Conservation (phyloP, 2,888 invertebrate species). For the Caenorhabditis macrosperma region DNA sequence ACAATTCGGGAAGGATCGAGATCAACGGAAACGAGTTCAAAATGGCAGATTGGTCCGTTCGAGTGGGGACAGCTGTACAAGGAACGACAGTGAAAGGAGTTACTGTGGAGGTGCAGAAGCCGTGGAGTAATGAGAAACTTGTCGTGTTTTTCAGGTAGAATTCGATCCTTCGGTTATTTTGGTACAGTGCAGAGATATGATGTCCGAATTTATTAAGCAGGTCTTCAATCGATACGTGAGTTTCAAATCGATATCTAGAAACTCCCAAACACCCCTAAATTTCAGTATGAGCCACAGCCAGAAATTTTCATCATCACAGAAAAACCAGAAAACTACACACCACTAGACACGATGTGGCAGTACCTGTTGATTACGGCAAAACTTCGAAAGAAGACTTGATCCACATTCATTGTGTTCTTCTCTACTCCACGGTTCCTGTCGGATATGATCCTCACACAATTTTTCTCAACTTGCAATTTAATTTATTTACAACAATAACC, state of each 20-base stretch:
- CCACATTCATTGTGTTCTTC: not conserved
- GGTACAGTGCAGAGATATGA: conserved; percentile 60
- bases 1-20: conserved; percentile 62
- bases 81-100: conserved; percentile 71
- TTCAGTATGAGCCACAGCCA: conserved; percentile 36
- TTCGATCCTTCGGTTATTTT: conserved; percentile 68
- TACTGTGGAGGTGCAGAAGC: conserved; percentile 68
- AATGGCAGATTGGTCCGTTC: conserved; percentile 70
- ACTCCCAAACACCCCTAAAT: not conserved
- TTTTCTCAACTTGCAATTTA: not conserved
- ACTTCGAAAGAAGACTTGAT: conserved; percentile 63
- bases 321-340: conserved; percentile 68
- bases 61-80: conserved; percentile 72
- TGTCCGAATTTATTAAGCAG: conserved; percentile 66
- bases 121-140: no score
- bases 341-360: conserved; percentile 75
- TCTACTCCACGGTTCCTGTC: conserved; percentile 1
- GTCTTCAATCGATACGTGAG: conserved; percentile 67
- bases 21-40: conserved; percentile 70
- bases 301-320: conserved; percentile 63
- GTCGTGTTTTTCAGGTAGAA: conserved; percentile 72
- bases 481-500: not conserved
- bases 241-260: not conserved
- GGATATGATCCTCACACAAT: not conserved
- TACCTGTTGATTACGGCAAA: conserved; percentile 67